phyloP scores from a whole-genome alignment of 2,113 vertebrate species.

The Catharus minimus region DNA sequence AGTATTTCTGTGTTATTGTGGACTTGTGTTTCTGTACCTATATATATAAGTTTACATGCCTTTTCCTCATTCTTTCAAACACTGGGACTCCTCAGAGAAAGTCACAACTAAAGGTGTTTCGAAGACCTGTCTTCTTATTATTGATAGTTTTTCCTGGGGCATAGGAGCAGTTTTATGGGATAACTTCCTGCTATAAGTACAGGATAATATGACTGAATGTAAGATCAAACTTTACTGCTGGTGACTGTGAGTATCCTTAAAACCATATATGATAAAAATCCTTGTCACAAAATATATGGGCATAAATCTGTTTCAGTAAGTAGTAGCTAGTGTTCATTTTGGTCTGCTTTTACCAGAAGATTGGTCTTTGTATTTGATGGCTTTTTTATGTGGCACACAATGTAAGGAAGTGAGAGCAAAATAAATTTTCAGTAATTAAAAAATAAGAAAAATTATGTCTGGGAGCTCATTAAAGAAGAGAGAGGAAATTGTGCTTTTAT shows the following conservation, averaged over 20 bases:
- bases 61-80: neutral
- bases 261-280: neutral
- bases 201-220: neutral
- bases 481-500: neutral
- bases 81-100: neutral
- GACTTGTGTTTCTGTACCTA: neutral
- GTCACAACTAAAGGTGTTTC: neutral
- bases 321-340: neutral
- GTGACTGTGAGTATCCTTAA: neutral
- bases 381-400: neutral
- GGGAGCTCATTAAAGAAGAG: neutral
- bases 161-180: neutral
- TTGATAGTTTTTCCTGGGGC: neutral
- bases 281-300: neutral
- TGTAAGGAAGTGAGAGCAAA: neutral
- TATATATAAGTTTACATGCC: neutral
- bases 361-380: neutral
- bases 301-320: neutral
- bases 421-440: neutral
- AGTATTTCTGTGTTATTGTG: neutral
- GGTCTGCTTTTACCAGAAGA: neutral
- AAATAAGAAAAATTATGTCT: neutral
- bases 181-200: neutral
- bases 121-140: neutral
- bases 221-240: neutral